Evolutionary conservation across 2,113 vertebrate genomes (phyloP).

Genomic region (Cavia porcellus): DNA sequence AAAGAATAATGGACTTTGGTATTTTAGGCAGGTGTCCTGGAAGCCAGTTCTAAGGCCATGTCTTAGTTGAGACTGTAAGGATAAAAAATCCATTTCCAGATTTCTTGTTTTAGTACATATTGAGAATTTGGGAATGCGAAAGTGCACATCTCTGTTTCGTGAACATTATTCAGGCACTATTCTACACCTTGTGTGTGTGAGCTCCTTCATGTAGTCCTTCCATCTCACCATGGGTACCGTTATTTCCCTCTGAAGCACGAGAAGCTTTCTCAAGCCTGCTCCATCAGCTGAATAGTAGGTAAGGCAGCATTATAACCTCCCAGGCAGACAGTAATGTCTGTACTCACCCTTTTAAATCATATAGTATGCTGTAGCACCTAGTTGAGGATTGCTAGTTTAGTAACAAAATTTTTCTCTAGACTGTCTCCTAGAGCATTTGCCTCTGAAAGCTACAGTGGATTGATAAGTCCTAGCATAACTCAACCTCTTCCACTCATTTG

Average conservation of each 20-base stretch:
- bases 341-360: not conserved
- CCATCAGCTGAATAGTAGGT: not conserved
- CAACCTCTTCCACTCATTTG: not conserved
- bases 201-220: not conserved
- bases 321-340: not conserved
- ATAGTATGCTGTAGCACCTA: too few relatives aligned
- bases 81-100: not conserved
- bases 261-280: not conserved
- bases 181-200: fast-evolving
- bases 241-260: not conserved
- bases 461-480: not conserved
- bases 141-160: not conserved
- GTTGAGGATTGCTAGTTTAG: not conserved
- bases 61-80: not conserved
- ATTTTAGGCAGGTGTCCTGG: fast-evolving
- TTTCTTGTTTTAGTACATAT: fast-evolving
- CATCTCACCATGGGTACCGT: fast-evolving
- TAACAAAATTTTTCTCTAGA: not conserved
- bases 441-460: not conserved
- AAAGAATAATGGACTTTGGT: too few relatives aligned
- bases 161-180: not conserved
- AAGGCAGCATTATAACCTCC: not conserved
- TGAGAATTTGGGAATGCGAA: fast-evolving
- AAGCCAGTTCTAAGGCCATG: not conserved
- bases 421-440: not conserved